Conservation (phyloP, 2,888 invertebrate species). For the Microdon myrmicae region DNA sequence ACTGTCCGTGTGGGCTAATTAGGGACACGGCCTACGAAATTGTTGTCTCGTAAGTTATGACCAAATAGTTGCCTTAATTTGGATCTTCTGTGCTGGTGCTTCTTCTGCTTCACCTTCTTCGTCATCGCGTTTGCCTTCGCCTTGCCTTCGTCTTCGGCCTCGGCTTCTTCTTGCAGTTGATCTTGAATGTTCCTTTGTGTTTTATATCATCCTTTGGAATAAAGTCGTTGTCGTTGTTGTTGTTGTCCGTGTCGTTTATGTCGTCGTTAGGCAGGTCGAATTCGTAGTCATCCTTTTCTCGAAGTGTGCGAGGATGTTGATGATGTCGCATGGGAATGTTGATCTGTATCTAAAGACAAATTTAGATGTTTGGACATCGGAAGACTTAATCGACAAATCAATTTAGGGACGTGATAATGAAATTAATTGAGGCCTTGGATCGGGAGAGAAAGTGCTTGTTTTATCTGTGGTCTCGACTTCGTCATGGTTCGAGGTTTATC, state of each 20-base stretch:
- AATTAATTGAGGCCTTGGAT: conserved; percentile 55
- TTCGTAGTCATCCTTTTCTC: conserved; percentile 47
- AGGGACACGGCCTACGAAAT: conserved; percentile 51
- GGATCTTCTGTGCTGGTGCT: conserved; percentile 28
- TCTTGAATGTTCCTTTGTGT: conserved; percentile 2
- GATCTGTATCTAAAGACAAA: conserved; percentile 52
- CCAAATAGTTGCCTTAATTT: conserved; percentile 50
- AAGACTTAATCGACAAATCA: conserved; percentile 55
- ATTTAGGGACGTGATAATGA: conserved; percentile 56
- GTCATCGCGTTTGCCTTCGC: not conserved
- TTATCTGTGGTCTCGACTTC: conserved; percentile 18
- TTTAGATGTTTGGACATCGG: conserved; percentile 53
- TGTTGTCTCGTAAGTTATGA: conserved; percentile 48
- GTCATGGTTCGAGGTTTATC: conserved; percentile 50
- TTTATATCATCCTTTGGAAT: conserved; percentile 3
- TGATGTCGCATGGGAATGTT: conserved; percentile 38
- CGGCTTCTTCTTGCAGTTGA: conserved; percentile 25
- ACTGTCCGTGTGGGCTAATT: conserved; percentile 51
- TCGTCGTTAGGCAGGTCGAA: conserved; percentile 40
- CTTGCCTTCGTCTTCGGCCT: not conserved
- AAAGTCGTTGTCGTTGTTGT: conserved; percentile 9
- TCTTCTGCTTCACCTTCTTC: not conserved
- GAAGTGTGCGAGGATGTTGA: conserved; percentile 22
- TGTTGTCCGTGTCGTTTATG: conserved; percentile 4
- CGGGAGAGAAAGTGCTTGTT: conserved; percentile 27